Percentiles rank a stretch among this genome's conserved stretches.
These are phyloP conservation scores for Azorinus chamasolen DNA, from an alignment of 2,888 invertebrate species.

Conservation along the genomic window DNA sequence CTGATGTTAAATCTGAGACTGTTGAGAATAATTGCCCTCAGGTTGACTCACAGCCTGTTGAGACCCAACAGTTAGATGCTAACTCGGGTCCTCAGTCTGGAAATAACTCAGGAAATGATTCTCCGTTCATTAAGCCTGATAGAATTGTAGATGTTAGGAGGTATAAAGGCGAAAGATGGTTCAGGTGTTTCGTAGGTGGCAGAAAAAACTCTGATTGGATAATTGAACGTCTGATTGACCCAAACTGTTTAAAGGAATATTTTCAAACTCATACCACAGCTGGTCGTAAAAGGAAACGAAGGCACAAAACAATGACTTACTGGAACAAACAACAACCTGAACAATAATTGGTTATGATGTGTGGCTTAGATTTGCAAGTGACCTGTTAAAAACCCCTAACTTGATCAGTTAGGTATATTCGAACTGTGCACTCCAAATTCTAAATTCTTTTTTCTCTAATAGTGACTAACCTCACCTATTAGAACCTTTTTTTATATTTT, in stretches of 20 bases:
- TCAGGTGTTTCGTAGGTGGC: constrained; percentile 6
- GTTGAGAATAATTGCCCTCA: constrained; percentile 10
- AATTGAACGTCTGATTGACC: constrained; percentile 8
- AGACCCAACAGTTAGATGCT: background rate
- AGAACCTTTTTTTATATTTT: no score
- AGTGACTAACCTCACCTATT: no score
- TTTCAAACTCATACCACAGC: constrained; percentile 2
- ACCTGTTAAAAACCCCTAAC: constrained; percentile 11
- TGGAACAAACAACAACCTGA: no score
- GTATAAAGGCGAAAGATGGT: constrained; percentile 8
- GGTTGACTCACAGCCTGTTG: constrained; percentile 3
- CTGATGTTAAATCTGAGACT: constrained; percentile 1
- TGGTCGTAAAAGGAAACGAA: constrained; percentile 5
- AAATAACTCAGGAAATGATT: background rate
- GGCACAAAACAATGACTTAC: no score
- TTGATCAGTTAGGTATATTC: constrained; percentile 30
- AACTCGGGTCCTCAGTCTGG: constrained; percentile 7
- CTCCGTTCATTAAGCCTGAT: no score
- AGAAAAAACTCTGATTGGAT: background rate
- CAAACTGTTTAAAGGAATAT: background rate
- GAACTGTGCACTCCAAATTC: constrained; percentile 17
- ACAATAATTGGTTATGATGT: no score
- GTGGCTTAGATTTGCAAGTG: no score
- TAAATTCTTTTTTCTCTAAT: no score
- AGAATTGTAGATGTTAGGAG: constrained; percentile 2